These are phyloP conservation scores for Dunckerocampus dactyliophorus DNA, from an alignment of 2,113 vertebrate genomes.

Conservation along the genomic window DNA sequence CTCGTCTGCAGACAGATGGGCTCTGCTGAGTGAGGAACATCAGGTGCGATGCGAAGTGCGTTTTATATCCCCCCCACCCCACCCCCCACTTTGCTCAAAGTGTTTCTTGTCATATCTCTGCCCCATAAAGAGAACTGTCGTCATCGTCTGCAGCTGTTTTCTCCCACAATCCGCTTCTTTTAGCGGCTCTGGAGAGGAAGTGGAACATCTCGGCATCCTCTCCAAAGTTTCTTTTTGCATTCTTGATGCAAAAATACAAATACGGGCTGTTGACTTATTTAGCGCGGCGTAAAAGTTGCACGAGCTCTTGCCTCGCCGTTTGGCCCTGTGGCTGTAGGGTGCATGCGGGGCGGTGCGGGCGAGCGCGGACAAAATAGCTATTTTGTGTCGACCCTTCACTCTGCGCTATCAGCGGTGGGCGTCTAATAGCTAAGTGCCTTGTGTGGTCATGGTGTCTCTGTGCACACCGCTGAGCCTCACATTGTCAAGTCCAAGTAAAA, in stretches of 20 bases:
- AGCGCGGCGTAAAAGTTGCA: slow-evolving; percentile 56
- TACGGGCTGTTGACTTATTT: slow-evolving; percentile 58
- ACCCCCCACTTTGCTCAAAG: not conserved
- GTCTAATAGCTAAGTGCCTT: slow-evolving; percentile 53
- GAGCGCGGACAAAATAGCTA: slow-evolving; percentile 35
- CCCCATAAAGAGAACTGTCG: slow-evolving; percentile 5
- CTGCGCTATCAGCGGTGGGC: slow-evolving; percentile 28
- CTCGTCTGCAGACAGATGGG: slow-evolving; percentile 53
- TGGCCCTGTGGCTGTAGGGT: too few species aligned
- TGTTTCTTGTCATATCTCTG: slow-evolving; percentile 12
- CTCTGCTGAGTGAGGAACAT: slow-evolving; percentile 37
- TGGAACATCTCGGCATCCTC: slow-evolving; percentile 18
- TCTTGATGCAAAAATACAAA: slow-evolving; percentile 36
- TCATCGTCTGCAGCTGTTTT: slow-evolving; percentile 1
- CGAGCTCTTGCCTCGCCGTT: slow-evolving; percentile 14
- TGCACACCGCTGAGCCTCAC: slow-evolving; percentile 6
- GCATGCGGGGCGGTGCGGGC: not conserved
- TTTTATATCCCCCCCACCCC: too few species aligned
- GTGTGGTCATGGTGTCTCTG: slow-evolving; percentile 34
- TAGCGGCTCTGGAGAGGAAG: slow-evolving; percentile 39
- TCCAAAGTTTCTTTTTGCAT: slow-evolving; percentile 36
- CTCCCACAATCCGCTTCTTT: slow-evolving; percentile 9
- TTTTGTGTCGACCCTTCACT: slow-evolving; percentile 24
- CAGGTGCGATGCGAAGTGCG: slow-evolving; percentile 18
- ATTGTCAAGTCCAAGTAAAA: slow-evolving; percentile 38